These are phyloP conservation scores for Tachypleus tridentatus DNA, from an alignment of 1,140 invertebrate species.

Conservation along the genomic window DNA sequence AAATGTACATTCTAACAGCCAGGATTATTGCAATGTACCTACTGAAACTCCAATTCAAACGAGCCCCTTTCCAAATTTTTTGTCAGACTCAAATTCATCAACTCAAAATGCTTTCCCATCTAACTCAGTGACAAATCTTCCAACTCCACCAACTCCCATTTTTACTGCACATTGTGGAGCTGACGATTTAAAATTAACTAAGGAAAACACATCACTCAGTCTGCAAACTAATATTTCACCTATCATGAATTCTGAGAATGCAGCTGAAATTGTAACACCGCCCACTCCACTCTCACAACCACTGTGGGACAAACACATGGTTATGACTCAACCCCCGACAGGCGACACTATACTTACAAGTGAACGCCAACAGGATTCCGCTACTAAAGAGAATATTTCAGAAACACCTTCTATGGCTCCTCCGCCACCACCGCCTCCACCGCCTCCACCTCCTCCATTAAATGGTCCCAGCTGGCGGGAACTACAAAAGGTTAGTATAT, in stretches of 20 bases:
- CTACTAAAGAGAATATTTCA: not conserved
- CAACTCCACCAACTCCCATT: too few species aligned
- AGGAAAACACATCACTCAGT: too few species aligned
- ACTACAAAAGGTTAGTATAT: not conserved
- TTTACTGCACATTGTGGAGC: too few species aligned
- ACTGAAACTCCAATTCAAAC: too few species aligned
- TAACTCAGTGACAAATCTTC: too few species aligned
- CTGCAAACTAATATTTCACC: not conserved
- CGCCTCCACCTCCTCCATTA: not conserved
- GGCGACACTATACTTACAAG: not conserved
- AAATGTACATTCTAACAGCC: too few species aligned
- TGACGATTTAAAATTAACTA: too few species aligned
- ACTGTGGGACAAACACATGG: not conserved
- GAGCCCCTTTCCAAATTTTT: too few species aligned
- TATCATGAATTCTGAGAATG: not conserved
- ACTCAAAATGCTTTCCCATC: too few species aligned
- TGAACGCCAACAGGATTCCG: constrained; percentile 1
- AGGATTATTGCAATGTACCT: too few species aligned
- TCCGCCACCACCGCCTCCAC: constrained; percentile 14
- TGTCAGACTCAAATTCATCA: too few species aligned
- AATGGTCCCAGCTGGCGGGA: constrained; percentile 20
- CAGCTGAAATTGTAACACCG: not conserved
- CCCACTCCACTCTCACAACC: not conserved
- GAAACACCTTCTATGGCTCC: constrained; percentile 7
- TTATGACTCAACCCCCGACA: not conserved